phyloP scores from a whole-genome alignment of 2,113 vertebrate species.

The Cheirogaleus medius region DNA sequence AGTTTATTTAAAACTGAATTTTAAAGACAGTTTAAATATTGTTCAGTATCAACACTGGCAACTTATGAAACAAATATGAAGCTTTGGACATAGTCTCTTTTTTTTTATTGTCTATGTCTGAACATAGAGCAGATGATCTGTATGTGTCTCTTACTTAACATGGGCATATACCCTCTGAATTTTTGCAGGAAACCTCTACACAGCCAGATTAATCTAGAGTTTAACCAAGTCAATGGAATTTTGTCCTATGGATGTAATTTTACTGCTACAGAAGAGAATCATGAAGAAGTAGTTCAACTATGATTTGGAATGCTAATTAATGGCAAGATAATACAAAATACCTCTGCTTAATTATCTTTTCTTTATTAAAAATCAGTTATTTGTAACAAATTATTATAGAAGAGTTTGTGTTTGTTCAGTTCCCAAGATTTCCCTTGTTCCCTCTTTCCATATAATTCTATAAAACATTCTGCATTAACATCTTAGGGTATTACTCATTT shows the following conservation, averaged over 20 bases:
- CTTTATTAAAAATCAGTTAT: conserved; percentile 51
- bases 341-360: background rate
- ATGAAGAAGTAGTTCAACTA: conserved; percentile 14
- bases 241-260: background rate
- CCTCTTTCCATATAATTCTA: background rate
- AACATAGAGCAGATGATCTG: background rate
- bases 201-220: background rate
- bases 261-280: background rate
- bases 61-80: background rate
- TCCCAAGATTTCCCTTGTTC: background rate
- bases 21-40: background rate
- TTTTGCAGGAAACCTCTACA: background rate
- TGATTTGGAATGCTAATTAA: conserved; percentile 32
- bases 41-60: background rate
- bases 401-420: background rate
- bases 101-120: background rate
- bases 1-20: conserved; percentile 14
- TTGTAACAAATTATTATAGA: conserved; percentile 42
- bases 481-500: background rate
- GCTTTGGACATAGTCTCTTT: background rate
- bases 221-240: background rate
- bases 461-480: background rate
- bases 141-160: background rate
- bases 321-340: background rate
- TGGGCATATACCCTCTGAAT: background rate